Percentiles rank a stretch among this genome's conserved stretches.
phyloP scores from a whole-genome alignment of 2,113 vertebrate species.

The Pterocles orientalis region DNA sequence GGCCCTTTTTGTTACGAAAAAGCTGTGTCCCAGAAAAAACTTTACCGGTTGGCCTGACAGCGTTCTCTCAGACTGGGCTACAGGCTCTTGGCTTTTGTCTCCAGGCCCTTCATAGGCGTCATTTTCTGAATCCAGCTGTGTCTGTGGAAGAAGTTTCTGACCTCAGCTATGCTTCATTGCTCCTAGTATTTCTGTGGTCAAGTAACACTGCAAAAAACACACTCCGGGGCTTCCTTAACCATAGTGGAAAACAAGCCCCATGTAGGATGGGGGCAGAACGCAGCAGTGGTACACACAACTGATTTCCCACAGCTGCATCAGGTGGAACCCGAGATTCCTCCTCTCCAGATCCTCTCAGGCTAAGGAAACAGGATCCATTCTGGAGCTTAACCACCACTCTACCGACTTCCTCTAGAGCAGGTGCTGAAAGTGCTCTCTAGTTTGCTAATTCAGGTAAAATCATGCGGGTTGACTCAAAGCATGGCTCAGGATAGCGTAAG shows the following conservation, averaged over 20 bases:
- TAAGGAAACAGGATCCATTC: not conserved
- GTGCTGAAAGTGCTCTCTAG: not conserved
- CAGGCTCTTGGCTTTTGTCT: not conserved
- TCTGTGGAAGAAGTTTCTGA: not conserved
- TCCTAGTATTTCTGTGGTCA: not conserved
- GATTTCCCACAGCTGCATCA: not conserved
- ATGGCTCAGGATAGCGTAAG: not conserved
- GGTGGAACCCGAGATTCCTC: not conserved
- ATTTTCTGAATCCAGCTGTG: not conserved
- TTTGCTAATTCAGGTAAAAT: not conserved
- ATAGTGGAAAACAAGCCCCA: not conserved
- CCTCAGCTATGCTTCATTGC: not conserved
- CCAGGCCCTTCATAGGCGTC: not conserved
- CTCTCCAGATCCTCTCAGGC: not conserved
- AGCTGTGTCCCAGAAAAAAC: not conserved
- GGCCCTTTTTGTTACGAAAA: not conserved
- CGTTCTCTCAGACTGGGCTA: not conserved
- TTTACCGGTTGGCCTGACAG: not conserved
- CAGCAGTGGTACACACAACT: not conserved
- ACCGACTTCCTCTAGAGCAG: not conserved
- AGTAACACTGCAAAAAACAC: not conserved
- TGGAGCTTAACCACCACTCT: not conserved
- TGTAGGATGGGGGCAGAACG: not conserved
- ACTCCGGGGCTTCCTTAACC: not conserved
- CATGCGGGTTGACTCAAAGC: not conserved